These are phyloP conservation scores for Boloria selene DNA, from an alignment of 2,888 invertebrate species.

Conservation along the genomic window DNA sequence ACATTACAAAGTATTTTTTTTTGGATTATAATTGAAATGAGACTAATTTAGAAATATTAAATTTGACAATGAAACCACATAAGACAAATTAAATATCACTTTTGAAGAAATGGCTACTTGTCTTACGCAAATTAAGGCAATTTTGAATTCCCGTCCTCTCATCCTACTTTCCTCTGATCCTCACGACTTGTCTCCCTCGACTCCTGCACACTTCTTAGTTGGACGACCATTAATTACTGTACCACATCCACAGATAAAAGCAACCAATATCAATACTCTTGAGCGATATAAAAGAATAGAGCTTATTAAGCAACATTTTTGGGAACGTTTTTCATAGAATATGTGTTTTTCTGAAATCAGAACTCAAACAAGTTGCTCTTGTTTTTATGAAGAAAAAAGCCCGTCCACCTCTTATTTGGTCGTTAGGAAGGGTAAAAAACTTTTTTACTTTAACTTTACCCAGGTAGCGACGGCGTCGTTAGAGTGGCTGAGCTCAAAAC, in stretches of 20 bases:
- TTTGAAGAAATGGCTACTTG: conserved; percentile 39
- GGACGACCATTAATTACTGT: conserved; percentile 33
- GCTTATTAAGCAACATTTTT: conserved; percentile 12
- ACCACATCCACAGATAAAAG: not conserved
- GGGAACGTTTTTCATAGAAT: conserved; percentile 14
- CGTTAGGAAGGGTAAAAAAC: too few species aligned
- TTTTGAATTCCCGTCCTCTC: conserved; percentile 38
- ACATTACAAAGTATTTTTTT: too few species aligned
- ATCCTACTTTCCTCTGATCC: conserved; percentile 35
- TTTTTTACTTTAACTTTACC: too few species aligned
- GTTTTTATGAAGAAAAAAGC: too few species aligned
- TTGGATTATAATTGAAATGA: too few species aligned
- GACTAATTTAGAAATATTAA: too few species aligned
- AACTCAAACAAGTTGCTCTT: too few species aligned
- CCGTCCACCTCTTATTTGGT: too few species aligned
- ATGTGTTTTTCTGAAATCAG: not conserved
- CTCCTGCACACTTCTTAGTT: conserved; percentile 38
- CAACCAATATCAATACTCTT: not conserved
- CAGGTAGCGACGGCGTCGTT: too few species aligned
- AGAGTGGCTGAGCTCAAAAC: too few species aligned
- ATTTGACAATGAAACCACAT: too few species aligned
- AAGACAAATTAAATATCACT: too few species aligned
- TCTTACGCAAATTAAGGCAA: conserved; percentile 34
- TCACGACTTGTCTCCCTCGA: conserved; percentile 27
- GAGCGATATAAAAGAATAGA: not conserved